Base-by-base conservation (phyloP, 2,797 vertebrate genomes). In the Brachyalestes nurse region DNA sequence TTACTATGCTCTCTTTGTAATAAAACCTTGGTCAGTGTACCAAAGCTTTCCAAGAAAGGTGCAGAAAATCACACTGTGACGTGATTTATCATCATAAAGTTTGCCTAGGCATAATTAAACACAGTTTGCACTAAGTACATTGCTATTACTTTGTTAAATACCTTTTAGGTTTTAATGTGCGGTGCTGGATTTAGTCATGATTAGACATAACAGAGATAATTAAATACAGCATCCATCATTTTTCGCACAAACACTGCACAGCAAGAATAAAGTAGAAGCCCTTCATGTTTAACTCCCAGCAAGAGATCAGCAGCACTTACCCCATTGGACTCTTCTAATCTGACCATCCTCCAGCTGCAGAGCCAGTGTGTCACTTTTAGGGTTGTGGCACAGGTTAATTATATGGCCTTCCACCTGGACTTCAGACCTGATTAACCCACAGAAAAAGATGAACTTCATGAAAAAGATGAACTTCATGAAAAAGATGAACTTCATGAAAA, bases 321-420 rank as follows among this genome's bases (percentile, higher is more conserved):
- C 95, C 95, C 96, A 97, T 25, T 92, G 72, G 79, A 97, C 94
- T 85, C 92, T 99, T 79, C 93, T 88, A 79, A 97, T 91, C 81
- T 86, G 93, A 60, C 96, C 95, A 45, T 96, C 92, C 82, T 95
- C 91, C 87, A 98, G 90, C 88, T 98, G 97, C 9, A 99, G 77
- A 16, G 95, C 96, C 83, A 96, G 91, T 0, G 91, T 94, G 79
- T 88, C 92, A 14, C 92, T 96, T 84, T 90, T 92, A 14, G 92
- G 88, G 85, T 87, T 94, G 89, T 92, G 94, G 76, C 90, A 95
- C 57, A 96, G 5, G 81, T 91, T 93, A 86, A 96, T 93, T 75
- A 99, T 91, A 16, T 95, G 90, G 14, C 96, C 96, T 16, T 93
- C 93, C 64, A 99, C 92, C 6, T 89, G 89, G 51, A 95, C 13